Evolutionary conservation across 2,888 invertebrate genomes (phyloP), one percentile per base, ranked within the genome.

Genomic region (Coenonympha arcania): DNA sequence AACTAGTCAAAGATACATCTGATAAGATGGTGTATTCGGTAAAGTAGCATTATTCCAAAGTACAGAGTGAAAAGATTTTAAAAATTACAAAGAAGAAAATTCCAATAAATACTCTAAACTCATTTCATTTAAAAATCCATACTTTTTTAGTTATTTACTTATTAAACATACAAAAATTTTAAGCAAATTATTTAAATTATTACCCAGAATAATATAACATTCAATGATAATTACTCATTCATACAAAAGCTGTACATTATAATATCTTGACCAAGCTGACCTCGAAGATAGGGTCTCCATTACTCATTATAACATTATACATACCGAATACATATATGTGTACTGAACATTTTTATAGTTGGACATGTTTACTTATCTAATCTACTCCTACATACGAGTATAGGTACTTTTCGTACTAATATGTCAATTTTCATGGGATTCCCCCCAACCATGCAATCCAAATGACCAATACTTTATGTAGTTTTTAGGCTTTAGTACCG

Each of bases 231-330:
- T 28, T 24, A 41, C 19, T 66, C 69, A 76, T 75, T 76, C 69
- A 73, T 66, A 62, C 59, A 62, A 62, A 62, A 50, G 61, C 63
- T 62, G 62, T 64, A 62, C 64, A 41, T 41, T 66, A 42, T 44
- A 65, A 67, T 69, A 64, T 65, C 64, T 47, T 68, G 68, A 70
- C 71, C 66, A 71, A 61, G 47, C 57, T 70, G 76, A 76, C 73
- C 76, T 73, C 69, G 59, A 26, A 50, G 65, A 66, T 67, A 66
- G 65, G 71, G 65, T 66, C 34, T 47, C 26, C 43, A 44, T 44
- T 44, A 50, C 44, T 30, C 41, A 28, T 24, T 39, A 39, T 24
- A 39, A 37, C 22, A 39, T 4, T 19, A 6, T 33, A 33, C 16
- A 15, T 16, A 15, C 16, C n/a, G n/a, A 26, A 4, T 16, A 33